Base-by-base conservation (phyloP, 2,797 vertebrate species). In the Oryzias dopingdopingensis region DNA sequence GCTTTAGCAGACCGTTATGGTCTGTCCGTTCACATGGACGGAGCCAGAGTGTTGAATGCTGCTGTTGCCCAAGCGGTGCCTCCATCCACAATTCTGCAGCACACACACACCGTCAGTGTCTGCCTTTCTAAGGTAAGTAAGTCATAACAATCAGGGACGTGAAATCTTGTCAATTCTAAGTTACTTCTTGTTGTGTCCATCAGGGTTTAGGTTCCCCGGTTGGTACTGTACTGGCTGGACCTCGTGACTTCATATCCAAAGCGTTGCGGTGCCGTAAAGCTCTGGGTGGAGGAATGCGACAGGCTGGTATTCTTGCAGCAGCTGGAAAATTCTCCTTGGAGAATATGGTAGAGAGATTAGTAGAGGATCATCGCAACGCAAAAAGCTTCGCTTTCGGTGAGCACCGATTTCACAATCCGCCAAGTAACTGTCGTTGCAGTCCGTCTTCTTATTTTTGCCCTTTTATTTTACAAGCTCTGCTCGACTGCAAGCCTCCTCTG, bases 51-150 rank as follows among this genome's bases (percentile, higher is more conserved):
- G 74, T 88, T 95, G 91, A 96, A 96, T 0, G 92, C 94, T 0
- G 92, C 90, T 0, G 86, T 93, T 62, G 90, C 92, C 4, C 89
- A 88, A 75, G 76, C 62, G 0, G 76, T 95, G 14, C 14, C 85
- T 17, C 90, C 92, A 0, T 78, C 90, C 22, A 64, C 7, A 61
- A 93, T 97, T 3, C 51, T 94, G 74, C 90, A 90, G 79, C 89
- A 92, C 81, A 93, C 93, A 3, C 86, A 95, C 86, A 94, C 94
- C 0, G 90, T 92, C 58, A 92, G 93, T 18, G 80, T 96, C 56
- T 96, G 94, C 70, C 91, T 97, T 72, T 96, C 95, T 56, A 95
- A 95, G 92, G 95, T 96, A 66, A 32, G 72, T 54, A 29, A 17
- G 48, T 26, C 43, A 46, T 8, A 20, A 45, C 4, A 42, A 18